Base-by-base conservation (phyloP, 2,888 invertebrate genomes). In the Drosophila sordidula region DNA sequence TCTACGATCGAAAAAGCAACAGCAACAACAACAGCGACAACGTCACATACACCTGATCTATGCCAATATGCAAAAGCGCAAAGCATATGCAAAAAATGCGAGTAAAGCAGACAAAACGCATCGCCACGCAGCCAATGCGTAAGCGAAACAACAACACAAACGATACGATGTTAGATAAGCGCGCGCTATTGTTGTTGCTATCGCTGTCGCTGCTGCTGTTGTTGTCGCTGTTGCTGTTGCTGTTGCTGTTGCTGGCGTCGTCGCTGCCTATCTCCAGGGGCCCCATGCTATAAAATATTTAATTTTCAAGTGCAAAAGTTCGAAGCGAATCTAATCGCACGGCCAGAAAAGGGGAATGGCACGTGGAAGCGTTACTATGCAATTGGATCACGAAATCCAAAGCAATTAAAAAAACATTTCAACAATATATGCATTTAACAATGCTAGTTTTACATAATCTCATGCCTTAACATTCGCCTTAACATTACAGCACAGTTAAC, bases 251-350 rank as follows among this genome's bases (percentile, higher is more conserved):
- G 47, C 25, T 44, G 51, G 22, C 18, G 12, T 6, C 26, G 12
- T 2, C 12, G 38, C 12, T 26, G 51, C 41, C 42, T 47, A 12
- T 47, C 46, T 46, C 18, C 26, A 38, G 38, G 58, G 14, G 26
- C 46, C 16, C 11, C 34, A 6, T 38, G 39, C 34, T 16, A 45
- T 54, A 45, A 59, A 44, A 18, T 18, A 18, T 18, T 18, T 18
- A 41, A 57, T 46, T 47, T 51, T 22, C 49, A 34, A 54, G 71
- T 75, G 76, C 59, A 59, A 80, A 73, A 70, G 83, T 69, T 64
- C 56, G 74, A 38, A 50, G 36, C 51, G 36, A 64, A 78, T 87
- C 66, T 80, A 77, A 86, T 80, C 80, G 44, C 22, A 36, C 26
- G 34, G 25, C 22, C 16, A 32, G 50, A 51, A 55, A 46, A 32